These are phyloP conservation scores for Falco rusticolus DNA, from an alignment of 2,797 vertebrate species.

Conservation along the genomic window DNA sequence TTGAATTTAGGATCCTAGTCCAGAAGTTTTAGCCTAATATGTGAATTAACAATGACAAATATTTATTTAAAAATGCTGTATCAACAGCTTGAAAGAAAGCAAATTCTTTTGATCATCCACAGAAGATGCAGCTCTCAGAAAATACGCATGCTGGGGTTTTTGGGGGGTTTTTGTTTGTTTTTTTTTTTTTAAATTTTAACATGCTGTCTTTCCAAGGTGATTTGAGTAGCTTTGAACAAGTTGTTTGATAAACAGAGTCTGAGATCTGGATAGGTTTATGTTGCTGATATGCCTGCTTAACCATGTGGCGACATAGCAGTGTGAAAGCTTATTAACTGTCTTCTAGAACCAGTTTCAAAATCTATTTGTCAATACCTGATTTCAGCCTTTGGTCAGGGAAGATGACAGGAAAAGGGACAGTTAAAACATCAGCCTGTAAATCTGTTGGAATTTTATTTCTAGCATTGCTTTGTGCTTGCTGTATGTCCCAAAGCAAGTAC, in stretches of 20 bases:
- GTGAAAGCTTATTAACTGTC: background rate
- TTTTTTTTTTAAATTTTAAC: background rate
- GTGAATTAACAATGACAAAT: background rate
- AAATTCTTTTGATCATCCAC: background rate
- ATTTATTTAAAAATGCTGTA: background rate
- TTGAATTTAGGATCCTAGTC: background rate
- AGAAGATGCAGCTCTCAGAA: background rate
- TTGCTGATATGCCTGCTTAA: background rate
- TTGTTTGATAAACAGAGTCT: background rate
- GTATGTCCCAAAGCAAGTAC: background rate
- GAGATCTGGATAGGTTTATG: background rate
- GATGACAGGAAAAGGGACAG: background rate
- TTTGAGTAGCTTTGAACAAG: background rate
- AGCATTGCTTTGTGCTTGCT: background rate
- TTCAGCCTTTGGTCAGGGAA: background rate
- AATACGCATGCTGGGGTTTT: background rate
- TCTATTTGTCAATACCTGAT: background rate
- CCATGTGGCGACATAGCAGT: background rate
- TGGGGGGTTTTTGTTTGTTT: too few species aligned
- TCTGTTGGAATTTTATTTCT: background rate
- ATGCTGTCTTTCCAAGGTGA: background rate
- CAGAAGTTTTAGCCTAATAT: background rate
- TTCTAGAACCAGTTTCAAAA: background rate
- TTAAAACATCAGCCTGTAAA: background rate
- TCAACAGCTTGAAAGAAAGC: background rate